Evolutionary conservation across 2,888 invertebrate species (phyloP), one percentile per base, ranked within the genome.

Genomic region (Thumatha senex): DNA sequence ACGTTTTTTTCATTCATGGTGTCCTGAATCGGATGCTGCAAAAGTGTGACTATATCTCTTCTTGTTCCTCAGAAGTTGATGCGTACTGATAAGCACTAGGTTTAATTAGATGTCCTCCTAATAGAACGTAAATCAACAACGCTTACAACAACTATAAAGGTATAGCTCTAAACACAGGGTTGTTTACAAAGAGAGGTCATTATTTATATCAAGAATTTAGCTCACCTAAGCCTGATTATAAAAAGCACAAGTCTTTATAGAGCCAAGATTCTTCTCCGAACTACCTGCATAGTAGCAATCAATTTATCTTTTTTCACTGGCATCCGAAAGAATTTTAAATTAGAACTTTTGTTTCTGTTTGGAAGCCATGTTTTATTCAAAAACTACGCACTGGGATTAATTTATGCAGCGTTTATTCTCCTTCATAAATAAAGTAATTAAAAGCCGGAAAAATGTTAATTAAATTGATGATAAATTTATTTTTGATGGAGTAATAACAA

Each of bases 301-400:
- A 56, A 54, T 66, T 52, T 44, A 51, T 54, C 60, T 64, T 59
- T 62, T 65, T 57, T 62, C 54, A 47, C 44, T 42, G 58, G 51
- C 58, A 65, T 62, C 31, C 54, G 46, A 53, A 58, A 57, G 54
- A 61, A 67, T 70, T 67, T 54, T 62, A 70, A 72, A 71, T 72
- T 63, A 67, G 50, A 60, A 56, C 63, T 67, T 71, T 70, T 71
- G 65, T 70, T 54, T 70, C 12, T 40, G 41, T 51, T 42, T 36
- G 41, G 35, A 40, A 42, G 51, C 39, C 36, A 51, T 54, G 65
- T 68, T 71, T 61, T 68, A 63, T 62, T 60, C 48, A 50, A 58
- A 57, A 24, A 30, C 8, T 42, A 18, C 71, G 51, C 65, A 68
- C 72, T 64, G 40, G 38, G 44, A 12, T 24, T n/a, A 41, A 46